Conservation (phyloP, 2,113 vertebrate species). For the Sialia sialis region DNA sequence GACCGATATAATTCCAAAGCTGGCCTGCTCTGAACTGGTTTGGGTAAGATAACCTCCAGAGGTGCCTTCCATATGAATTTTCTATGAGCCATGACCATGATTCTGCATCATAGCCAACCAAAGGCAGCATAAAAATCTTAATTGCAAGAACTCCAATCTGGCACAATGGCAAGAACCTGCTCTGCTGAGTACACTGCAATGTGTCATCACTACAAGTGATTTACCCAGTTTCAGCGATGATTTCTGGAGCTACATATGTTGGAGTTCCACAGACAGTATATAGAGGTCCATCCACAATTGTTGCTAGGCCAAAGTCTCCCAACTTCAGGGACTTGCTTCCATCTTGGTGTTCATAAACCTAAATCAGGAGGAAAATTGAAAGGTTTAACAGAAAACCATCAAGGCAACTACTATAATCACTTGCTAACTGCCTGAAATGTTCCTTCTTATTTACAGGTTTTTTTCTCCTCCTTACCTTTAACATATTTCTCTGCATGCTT, state of each 20-base stretch:
- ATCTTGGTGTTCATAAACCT: slow-evolving; percentile 96
- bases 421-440: not conserved
- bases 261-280: slow-evolving; percentile 95
- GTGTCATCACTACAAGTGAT: not conserved
- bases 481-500: not conserved
- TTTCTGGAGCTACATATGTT: slow-evolving; percentile 97
- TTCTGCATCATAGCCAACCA: not conserved
- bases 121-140: not conserved
- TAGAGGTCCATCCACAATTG: slow-evolving; percentile 89
- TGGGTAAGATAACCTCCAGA: not conserved
- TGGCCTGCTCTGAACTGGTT: not conserved
- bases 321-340: slow-evolving; percentile 94
- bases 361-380: not conserved
- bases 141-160: not conserved
- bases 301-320: slow-evolving; percentile 96
- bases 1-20: not conserved
- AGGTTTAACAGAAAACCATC: not conserved
- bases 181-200: not conserved
- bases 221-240: slow-evolving; percentile 95
- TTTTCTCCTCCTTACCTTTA: not conserved
- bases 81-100: not conserved
- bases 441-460: not conserved
- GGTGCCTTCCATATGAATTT: not conserved
- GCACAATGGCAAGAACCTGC: not conserved
- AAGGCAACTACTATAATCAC: not conserved